These are phyloP conservation scores for Lasioglossum pauxillum DNA, from an alignment of 2,888 invertebrate genomes.

Conservation along the genomic window DNA sequence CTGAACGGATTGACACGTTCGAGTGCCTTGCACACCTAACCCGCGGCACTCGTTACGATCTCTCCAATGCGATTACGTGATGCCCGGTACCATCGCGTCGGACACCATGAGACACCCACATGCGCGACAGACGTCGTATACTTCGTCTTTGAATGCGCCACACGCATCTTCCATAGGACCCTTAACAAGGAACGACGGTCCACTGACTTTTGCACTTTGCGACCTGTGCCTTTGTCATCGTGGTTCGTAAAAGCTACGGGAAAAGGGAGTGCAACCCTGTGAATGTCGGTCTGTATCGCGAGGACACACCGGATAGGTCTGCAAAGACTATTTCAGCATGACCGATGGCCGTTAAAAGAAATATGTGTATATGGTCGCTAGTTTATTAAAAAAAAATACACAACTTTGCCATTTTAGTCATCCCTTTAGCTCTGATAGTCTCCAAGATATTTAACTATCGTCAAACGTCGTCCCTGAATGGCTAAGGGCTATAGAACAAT, in stretches of 20 bases:
- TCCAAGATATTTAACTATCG: no score
- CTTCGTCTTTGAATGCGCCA: background rate
- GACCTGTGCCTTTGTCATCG: background rate
- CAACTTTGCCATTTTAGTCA: background rate
- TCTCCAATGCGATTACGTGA: slow-evolving; percentile 45
- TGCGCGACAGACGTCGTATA: background rate
- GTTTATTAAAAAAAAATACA: background rate
- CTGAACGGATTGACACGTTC: slow-evolving; percentile 53
- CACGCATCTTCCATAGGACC: slow-evolving; percentile 1
- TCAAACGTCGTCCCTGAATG: no score
- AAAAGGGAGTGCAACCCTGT: background rate
- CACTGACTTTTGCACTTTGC: slow-evolving; percentile 4
- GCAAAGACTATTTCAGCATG: background rate
- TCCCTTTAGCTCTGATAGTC: background rate
- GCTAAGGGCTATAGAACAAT: no score
- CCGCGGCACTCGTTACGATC: slow-evolving; percentile 3
- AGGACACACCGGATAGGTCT: background rate
- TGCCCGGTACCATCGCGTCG: background rate
- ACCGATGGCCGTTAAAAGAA: background rate
- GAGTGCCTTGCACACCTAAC: background rate
- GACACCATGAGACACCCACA: background rate
- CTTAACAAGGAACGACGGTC: slow-evolving; percentile 14
- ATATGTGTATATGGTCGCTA: background rate
- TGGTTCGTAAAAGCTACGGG: background rate
- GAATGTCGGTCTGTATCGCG: background rate